A percentile compares a stretch with the other conserved stretches of the same genome.
These are phyloP conservation scores for Amyelois transitella DNA, from an alignment of 1,140 invertebrate species.

Conservation along the genomic window DNA sequence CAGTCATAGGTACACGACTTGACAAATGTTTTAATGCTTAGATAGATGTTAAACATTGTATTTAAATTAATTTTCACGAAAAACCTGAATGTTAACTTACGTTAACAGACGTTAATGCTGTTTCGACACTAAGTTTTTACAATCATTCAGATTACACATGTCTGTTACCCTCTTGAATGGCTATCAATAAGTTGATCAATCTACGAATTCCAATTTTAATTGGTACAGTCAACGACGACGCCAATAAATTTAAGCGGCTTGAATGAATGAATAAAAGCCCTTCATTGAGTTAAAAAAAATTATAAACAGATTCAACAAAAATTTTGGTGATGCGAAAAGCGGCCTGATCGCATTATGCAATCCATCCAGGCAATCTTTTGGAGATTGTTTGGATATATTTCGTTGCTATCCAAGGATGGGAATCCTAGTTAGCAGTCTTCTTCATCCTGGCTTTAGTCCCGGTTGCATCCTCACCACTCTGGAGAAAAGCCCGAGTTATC, in stretches of 20 bases:
- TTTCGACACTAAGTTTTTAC: not conserved
- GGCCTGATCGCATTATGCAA: too few relatives aligned
- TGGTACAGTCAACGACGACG: not conserved
- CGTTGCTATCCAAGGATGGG: too few relatives aligned
- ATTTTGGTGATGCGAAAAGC: too few relatives aligned
- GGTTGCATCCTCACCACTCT: too few relatives aligned
- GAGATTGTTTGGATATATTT: too few relatives aligned
- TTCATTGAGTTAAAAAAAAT: too few relatives aligned
- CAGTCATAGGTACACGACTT: not conserved
- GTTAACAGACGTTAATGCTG: not conserved
- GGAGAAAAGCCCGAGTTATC: too few relatives aligned
- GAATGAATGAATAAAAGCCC: too few relatives aligned
- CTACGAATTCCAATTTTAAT: not conserved
- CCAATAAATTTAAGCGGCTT: not conserved
- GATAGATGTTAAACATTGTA: not conserved
- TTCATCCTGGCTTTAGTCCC: too few relatives aligned
- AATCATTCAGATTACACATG: not conserved
- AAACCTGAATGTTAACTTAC: not conserved
- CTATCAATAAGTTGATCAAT: not conserved
- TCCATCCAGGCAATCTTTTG: too few relatives aligned
- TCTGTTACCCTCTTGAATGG: conserved; percentile 26
- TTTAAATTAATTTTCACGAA: not conserved
- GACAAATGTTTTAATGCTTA: not conserved
- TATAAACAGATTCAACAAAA: too few relatives aligned
- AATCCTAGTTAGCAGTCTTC: too few relatives aligned